Evolutionary conservation across 2,888 invertebrate species (phyloP).

Genomic region (Apotomis turbidana): DNA sequence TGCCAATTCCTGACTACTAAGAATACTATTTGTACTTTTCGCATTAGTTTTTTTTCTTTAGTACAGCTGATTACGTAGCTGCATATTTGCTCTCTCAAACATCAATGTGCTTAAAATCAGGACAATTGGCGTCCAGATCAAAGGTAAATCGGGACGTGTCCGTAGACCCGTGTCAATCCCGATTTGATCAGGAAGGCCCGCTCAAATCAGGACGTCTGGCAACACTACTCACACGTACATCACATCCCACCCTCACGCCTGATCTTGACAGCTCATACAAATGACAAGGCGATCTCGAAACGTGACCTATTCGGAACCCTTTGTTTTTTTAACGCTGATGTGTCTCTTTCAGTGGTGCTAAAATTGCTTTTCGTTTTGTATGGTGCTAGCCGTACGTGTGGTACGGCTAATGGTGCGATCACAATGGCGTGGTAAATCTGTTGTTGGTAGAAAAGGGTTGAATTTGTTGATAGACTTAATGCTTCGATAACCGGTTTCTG

Average conservation of each 20-base stretch:
- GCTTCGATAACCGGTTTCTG: background rate
- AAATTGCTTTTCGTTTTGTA: slow-evolving; percentile 38
- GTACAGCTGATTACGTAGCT: too few relatives aligned
- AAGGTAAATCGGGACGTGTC: too few relatives aligned
- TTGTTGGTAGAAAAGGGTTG: slow-evolving; percentile 9
- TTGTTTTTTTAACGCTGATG: slow-evolving; percentile 49
- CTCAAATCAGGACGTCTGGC: too few relatives aligned
- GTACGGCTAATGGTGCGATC: slow-evolving; percentile 35
- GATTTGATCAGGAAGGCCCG: too few relatives aligned
- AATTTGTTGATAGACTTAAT: background rate
- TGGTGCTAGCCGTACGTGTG: slow-evolving; percentile 41
- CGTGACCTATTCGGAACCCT: slow-evolving; percentile 46
- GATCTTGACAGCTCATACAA: slow-evolving; percentile 57
- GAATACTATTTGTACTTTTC: too few relatives aligned
- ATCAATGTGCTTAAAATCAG: too few relatives aligned
- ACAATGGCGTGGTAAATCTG: slow-evolving; percentile 33
- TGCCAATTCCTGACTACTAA: too few relatives aligned
- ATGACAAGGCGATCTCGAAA: slow-evolving; percentile 51
- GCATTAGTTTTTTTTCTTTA: too few relatives aligned
- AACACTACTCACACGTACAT: slow-evolving; percentile 20
- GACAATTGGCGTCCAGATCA: too few relatives aligned
- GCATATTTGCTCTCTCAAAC: too few relatives aligned
- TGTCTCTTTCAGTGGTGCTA: slow-evolving; percentile 42
- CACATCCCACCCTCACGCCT: slow-evolving; percentile 54
- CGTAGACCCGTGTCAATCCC: too few relatives aligned